phyloP scores from a whole-genome alignment of 1,140 invertebrate genomes.

The Drosophila prosaltans region DNA sequence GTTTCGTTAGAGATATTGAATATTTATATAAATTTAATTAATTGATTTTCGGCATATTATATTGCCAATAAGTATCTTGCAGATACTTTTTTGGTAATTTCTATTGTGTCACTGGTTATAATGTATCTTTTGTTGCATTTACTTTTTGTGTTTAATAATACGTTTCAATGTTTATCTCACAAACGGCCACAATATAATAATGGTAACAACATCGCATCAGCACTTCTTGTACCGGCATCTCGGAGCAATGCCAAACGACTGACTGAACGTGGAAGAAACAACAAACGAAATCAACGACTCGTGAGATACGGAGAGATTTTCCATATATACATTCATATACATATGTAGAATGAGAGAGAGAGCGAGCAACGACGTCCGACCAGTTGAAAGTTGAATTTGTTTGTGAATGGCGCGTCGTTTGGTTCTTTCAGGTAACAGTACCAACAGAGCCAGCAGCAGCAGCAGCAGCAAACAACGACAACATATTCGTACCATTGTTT shows the following conservation, averaged over 20 bases:
- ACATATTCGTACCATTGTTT: conserved; percentile 8
- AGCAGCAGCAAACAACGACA: conserved; percentile 20
- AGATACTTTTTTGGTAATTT: conserved; percentile 16
- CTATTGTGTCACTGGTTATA: not conserved
- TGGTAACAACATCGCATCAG: conserved; percentile 33
- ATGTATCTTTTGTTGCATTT: not conserved
- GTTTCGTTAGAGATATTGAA: not conserved
- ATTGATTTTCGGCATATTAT: conserved; percentile 9
- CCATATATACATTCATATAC: not conserved
- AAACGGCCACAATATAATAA: conserved; percentile 21
- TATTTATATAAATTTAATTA: not conserved
- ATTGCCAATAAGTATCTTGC: conserved; percentile 13
- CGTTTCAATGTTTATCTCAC: conserved; percentile 15
- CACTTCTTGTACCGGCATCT: conserved; percentile 66
- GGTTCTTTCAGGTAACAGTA: conserved; percentile 39
- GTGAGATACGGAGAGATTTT: conserved; percentile 3
- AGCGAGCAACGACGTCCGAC: conserved; percentile 53
- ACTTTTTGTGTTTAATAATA: not conserved
- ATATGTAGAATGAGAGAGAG: conserved; percentile 2
- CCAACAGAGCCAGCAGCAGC: conserved; percentile 32
- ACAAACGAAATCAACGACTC: not conserved
- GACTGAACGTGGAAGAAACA: conserved; percentile 30
- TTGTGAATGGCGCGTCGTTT: conserved; percentile 57
- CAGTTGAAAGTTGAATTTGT: conserved; percentile 69
- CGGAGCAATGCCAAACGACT: conserved; percentile 66